phyloP scores from a whole-genome alignment of 92 coral and sea anemone genomes.

The Bergia puertoricense region DNA sequence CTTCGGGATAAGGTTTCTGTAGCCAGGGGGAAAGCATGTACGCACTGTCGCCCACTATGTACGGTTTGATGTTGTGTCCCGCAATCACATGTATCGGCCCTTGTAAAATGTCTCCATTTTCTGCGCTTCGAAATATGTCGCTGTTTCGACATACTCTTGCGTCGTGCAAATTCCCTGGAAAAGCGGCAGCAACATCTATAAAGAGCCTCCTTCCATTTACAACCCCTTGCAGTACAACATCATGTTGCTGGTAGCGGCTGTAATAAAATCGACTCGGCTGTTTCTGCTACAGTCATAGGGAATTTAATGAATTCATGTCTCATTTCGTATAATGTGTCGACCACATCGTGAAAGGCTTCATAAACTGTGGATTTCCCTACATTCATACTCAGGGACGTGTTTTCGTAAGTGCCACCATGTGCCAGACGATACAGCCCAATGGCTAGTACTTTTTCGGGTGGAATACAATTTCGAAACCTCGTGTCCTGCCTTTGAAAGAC shows the following conservation, averaged over 20 bases:
- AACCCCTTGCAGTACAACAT: constrained; percentile 52
- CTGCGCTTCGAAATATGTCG: constrained; percentile 47
- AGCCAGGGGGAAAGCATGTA: constrained; percentile 53
- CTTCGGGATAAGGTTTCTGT: constrained; percentile 61
- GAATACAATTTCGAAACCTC: too few relatives aligned
- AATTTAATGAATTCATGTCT: too few relatives aligned
- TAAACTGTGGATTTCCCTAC: too few relatives aligned
- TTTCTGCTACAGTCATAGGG: too few relatives aligned
- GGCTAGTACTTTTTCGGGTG: too few relatives aligned
- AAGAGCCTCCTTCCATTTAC: constrained; percentile 60
- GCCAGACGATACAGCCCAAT: too few relatives aligned
- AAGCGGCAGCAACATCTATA: constrained; percentile 50
- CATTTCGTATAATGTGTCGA: too few relatives aligned
- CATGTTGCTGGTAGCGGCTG: constrained; percentile 58
- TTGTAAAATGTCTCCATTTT: constrained; percentile 55
- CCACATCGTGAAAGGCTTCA: too few relatives aligned
- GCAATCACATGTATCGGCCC: constrained; percentile 48
- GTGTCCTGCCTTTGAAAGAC: too few relatives aligned
- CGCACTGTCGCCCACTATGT: constrained; percentile 58
- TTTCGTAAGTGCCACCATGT: too few relatives aligned
- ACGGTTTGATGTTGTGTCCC: constrained; percentile 32
- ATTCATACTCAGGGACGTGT: too few relatives aligned
- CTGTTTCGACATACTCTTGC: constrained; percentile 55
- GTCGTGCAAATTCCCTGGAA: constrained; percentile 52
- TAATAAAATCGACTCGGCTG: too few relatives aligned